Percentiles rank a stretch among this genome's conserved stretches.
Conservation (phyloP, 2,888 invertebrate species). For the Agrotis puta region DNA sequence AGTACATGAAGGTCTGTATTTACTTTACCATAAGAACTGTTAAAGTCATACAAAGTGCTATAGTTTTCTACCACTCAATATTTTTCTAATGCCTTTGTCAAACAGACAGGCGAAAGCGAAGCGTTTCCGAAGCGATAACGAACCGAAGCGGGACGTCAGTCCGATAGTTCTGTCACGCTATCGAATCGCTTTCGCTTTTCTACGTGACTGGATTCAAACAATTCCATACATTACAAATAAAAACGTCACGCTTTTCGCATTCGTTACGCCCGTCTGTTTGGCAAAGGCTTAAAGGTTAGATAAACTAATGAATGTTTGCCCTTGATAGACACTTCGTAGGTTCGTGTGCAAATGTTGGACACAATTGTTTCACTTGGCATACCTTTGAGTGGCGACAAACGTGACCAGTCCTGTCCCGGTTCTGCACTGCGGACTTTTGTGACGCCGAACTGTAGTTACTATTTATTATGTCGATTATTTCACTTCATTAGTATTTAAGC, state of each 20-base stretch:
- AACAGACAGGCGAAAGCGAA: too few species aligned
- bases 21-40: too few species aligned
- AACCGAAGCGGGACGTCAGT: too few species aligned
- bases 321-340: conserved; percentile 35
- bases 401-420: conserved; percentile 38
- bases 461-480: conserved; percentile 25
- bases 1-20: too few species aligned
- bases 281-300: background rate
- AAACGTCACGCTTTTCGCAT: too few species aligned
- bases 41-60: background rate
- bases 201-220: too few species aligned
- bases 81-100: too few species aligned
- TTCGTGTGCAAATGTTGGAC: conserved; percentile 23
- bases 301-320: conserved; percentile 10
- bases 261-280: too few species aligned
- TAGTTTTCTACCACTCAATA: background rate
- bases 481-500: background rate
- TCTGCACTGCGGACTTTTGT: conserved; percentile 65
- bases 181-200: too few species aligned
- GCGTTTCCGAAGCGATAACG: too few species aligned
- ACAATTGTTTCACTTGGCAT: conserved; percentile 47
- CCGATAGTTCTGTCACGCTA: too few species aligned
- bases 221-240: too few species aligned
- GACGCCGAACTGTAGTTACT: conserved; percentile 15
- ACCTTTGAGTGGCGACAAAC: conserved; percentile 52